A percentile compares a stretch with the other conserved stretches of the same genome.
Conservation (phyloP, 2,113 vertebrate genomes). For the Cygnus buccinator region DNA sequence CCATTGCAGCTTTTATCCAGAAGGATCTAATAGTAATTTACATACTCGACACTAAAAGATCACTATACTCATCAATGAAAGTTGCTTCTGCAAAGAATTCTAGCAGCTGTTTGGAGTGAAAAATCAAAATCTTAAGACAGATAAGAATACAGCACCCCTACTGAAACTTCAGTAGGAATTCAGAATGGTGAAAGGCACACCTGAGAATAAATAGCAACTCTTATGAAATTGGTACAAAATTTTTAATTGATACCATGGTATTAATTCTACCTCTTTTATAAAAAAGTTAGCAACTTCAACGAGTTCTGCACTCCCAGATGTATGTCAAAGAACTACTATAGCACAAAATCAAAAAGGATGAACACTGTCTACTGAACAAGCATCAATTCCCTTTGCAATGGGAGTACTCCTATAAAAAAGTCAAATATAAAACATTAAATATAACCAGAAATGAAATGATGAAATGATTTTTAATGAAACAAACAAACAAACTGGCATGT, state of each 20-base stretch:
- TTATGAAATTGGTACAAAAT: background rate
- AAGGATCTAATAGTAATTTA: conserved; percentile 4
- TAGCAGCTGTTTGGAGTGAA: background rate
- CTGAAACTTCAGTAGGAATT: background rate
- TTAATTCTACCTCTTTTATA: background rate
- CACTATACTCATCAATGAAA: background rate
- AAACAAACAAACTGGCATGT: background rate
- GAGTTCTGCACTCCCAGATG: background rate
- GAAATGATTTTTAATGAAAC: background rate
- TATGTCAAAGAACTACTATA: background rate
- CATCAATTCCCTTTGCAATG: background rate
- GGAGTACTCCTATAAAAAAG: background rate
- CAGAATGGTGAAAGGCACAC: background rate
- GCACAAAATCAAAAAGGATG: background rate
- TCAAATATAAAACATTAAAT: background rate
- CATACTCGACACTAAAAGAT: background rate
- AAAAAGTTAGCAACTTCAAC: background rate
- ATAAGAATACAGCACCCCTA: background rate
- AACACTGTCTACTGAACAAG: background rate
- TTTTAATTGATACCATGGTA: background rate
- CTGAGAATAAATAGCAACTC: background rate
- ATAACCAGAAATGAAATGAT: background rate
- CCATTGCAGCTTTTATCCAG: background rate
- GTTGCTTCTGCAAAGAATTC: conserved; percentile 14
- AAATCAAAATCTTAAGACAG: background rate